Conservation (phyloP, 2,113 vertebrate genomes). For the Nanger granti region DNA sequence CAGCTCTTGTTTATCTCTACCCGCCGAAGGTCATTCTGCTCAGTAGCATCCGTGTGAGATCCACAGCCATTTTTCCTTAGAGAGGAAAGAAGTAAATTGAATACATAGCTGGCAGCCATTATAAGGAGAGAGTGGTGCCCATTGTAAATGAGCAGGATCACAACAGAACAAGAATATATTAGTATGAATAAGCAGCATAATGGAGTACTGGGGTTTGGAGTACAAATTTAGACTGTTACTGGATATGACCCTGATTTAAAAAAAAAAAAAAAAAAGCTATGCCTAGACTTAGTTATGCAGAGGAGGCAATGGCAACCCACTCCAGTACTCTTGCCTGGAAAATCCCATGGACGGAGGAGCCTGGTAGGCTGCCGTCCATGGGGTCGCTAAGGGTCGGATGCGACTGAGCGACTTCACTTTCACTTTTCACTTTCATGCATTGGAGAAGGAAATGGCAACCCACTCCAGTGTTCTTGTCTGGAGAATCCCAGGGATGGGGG, state of each 20-base stretch:
- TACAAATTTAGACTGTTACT: background rate
- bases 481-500: no score
- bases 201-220: background rate
- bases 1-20: conserved; percentile 35
- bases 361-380: no score
- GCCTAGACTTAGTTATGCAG: background rate
- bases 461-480: no score
- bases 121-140: background rate
- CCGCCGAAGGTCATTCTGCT: conserved; percentile 41
- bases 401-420: no score
- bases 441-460: no score
- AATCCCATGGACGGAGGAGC: no score
- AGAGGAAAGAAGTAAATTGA: background rate
- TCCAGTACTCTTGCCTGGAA: no score
- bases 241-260: background rate
- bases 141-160: background rate
- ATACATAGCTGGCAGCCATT: background rate
- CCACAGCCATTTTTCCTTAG: background rate
- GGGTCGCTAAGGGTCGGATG: no score
- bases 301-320: no score
- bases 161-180: background rate
- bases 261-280: background rate
- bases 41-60: background rate
- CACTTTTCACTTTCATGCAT: no score
- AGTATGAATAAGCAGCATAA: background rate